Conservation (phyloP, 2,888 invertebrate genomes). For the Hanleya hanleyi region DNA sequence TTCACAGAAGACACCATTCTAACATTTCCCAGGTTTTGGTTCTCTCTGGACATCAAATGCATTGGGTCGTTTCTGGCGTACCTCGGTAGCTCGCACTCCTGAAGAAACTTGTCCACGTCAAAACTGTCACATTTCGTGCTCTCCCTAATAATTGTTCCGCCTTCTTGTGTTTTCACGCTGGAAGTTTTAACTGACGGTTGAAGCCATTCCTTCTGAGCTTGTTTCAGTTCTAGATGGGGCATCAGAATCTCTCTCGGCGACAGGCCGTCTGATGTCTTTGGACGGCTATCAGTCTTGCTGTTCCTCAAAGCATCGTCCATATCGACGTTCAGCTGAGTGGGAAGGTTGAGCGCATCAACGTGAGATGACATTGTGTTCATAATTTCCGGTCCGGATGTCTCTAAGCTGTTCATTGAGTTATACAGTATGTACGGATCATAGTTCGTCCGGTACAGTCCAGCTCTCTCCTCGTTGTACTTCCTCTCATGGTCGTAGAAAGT, state of each 20-base stretch:
- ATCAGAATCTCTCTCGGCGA: constrained; percentile 42
- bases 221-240: constrained; percentile 43
- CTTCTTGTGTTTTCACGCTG: constrained; percentile 58
- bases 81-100: constrained; percentile 59
- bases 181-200: constrained; percentile 54
- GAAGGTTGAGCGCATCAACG: constrained; percentile 57
- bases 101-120: constrained; percentile 68
- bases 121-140: constrained; percentile 62
- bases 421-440: constrained; percentile 65
- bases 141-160: constrained; percentile 52
- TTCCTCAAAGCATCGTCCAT: constrained; percentile 54
- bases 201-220: constrained; percentile 54
- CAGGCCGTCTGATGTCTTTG: too few species aligned
- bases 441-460: constrained; percentile 68
- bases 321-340: constrained; percentile 54
- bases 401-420: constrained; percentile 57
- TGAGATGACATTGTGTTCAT: constrained; percentile 61
- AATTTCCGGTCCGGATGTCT: constrained; percentile 52
- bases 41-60: constrained; percentile 63
- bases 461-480: constrained; percentile 66
- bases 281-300: constrained; percentile 52
- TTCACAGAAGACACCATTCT: constrained; percentile 15
- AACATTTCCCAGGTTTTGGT: constrained; percentile 58
- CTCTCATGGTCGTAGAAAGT: constrained; percentile 70
- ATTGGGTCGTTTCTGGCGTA: constrained; percentile 62